phyloP scores from a whole-genome alignment of 2,797 vertebrate species.

The Gymnothorax reevesii region DNA sequence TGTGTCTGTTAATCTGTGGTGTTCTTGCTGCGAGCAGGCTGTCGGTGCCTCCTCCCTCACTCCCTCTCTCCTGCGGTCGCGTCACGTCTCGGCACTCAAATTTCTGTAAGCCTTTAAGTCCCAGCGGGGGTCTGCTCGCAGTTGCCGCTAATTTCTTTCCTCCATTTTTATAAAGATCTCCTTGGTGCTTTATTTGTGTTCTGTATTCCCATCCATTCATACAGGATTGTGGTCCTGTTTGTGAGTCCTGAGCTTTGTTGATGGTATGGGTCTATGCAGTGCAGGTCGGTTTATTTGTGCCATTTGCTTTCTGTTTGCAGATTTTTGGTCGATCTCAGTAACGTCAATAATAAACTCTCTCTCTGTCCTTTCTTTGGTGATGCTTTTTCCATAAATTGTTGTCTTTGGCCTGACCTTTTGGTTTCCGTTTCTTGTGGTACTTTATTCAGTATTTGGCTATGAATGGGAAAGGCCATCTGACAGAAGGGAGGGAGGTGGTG shows the following conservation, averaged over 20 bases:
- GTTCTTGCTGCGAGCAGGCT: not conserved
- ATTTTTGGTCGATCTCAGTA: not conserved
- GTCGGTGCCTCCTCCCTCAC: not conserved
- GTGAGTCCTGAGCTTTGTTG: not conserved
- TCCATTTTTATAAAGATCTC: not conserved
- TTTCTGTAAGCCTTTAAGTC: constrained; percentile 9
- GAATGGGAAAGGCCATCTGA: not conserved
- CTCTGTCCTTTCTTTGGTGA: not conserved
- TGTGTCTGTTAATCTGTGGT: not conserved
- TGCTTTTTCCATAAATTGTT: not conserved
- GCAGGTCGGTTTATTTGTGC: not conserved
- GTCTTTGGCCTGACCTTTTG: not conserved
- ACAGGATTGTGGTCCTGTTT: not conserved
- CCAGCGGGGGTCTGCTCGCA: constrained; percentile 7
- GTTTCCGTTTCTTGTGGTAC: not conserved
- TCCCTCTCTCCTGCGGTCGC: not conserved
- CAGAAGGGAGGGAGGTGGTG: not conserved
- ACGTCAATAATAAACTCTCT: not conserved
- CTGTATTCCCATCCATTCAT: not conserved
- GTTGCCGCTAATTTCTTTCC: constrained; percentile 8
- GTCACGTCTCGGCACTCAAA: not conserved
- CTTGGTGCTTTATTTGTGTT: not conserved
- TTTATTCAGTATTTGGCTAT: not conserved
- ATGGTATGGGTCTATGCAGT: not conserved
- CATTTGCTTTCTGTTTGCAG: not conserved